Evolutionary conservation across 2,113 vertebrate species (phyloP).

Genomic region (Eulemur macaco): DNA sequence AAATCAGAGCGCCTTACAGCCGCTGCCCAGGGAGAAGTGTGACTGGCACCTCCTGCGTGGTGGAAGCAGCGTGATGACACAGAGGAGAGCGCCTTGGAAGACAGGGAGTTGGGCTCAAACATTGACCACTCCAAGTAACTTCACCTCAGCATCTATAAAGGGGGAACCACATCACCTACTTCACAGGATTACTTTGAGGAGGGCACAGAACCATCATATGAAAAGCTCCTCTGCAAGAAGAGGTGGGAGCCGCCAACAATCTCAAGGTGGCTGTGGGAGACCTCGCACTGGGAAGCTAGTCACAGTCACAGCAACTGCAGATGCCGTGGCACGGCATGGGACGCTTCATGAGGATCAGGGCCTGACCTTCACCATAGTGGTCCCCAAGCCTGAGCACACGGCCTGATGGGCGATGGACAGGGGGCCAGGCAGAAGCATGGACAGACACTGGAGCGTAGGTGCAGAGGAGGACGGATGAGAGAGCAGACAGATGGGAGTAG

Average conservation of each 20-base stretch:
- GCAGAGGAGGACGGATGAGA: neutral
- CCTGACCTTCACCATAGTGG: neutral
- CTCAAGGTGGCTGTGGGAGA: fast-evolving
- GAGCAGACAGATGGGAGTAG: neutral
- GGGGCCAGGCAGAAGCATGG: neutral
- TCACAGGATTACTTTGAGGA: neutral
- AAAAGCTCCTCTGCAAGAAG: neutral
- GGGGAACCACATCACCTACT: neutral
- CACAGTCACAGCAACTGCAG: neutral
- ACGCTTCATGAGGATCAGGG: fast-evolving
- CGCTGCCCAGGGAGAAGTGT: neutral
- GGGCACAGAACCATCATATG: neutral
- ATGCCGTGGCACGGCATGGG: fast-evolving
- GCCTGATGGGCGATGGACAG: fast-evolving
- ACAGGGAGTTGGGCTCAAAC: neutral
- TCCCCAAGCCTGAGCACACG: neutral
- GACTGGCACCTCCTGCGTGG: neutral
- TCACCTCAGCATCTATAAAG: neutral
- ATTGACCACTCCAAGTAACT: fast-evolving
- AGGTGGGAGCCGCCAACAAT: fast-evolving
- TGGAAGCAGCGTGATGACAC: neutral
- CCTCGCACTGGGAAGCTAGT: fast-evolving
- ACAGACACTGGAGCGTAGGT: neutral
- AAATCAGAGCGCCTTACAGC: neutral
- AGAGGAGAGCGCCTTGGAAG: neutral